These are phyloP conservation scores for Tricholauxania praeusta DNA, from an alignment of 2,888 invertebrate genomes.

Conservation along the genomic window DNA sequence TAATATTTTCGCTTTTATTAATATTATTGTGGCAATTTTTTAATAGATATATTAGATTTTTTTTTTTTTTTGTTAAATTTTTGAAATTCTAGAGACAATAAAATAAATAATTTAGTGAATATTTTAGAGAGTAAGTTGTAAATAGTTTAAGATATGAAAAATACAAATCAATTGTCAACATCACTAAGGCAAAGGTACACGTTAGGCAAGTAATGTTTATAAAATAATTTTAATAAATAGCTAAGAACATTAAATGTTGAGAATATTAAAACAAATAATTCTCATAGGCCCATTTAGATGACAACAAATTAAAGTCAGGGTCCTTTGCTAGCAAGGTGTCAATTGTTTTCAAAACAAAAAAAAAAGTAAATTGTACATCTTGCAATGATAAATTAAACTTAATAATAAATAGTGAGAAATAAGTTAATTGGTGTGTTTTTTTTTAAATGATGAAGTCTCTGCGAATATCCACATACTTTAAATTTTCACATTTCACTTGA, in stretches of 20 bases:
- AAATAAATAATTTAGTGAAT: slow-evolving; percentile 38
- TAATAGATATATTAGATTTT: neutral
- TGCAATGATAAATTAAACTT: slow-evolving; percentile 41
- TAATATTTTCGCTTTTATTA: slow-evolving; percentile 10
- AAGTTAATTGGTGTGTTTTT: slow-evolving; percentile 25
- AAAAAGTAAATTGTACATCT: neutral
- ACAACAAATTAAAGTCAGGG: slow-evolving; percentile 9
- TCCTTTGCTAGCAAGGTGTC: slow-evolving; percentile 68
- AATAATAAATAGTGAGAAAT: slow-evolving; percentile 33
- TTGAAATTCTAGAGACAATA: slow-evolving; percentile 8
- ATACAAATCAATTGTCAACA: slow-evolving; percentile 62
- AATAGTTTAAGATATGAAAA: slow-evolving; percentile 41
- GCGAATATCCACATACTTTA: no score
- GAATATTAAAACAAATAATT: neutral
- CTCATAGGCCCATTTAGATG: slow-evolving; percentile 8
- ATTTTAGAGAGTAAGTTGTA: slow-evolving; percentile 34
- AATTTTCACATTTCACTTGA: no score
- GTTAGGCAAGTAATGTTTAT: no score
- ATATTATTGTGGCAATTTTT: slow-evolving; percentile 35
- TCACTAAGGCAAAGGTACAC: slow-evolving; percentile 64
- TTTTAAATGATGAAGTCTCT: neutral
- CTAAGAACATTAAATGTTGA: no score
- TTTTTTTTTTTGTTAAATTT: slow-evolving; percentile 27
- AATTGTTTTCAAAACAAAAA: slow-evolving; percentile 51
- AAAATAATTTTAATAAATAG: no score